phyloP scores from a whole-genome alignment of 1,140 invertebrate species.

The Theocolax elegans region DNA sequence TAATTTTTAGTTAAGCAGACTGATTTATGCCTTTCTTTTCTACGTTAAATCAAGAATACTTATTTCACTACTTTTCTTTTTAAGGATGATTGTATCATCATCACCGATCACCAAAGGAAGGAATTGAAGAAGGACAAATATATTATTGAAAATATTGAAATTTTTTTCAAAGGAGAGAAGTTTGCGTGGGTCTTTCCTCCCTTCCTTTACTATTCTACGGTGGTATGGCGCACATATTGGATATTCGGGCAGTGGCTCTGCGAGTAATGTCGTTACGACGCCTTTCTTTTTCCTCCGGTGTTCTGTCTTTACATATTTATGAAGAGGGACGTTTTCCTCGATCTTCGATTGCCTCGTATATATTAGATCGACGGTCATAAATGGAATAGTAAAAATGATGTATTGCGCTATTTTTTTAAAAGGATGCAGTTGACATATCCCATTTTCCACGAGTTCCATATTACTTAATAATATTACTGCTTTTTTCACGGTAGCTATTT shows the following conservation, averaged over 20 bases:
- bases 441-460: not conserved
- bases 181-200: not conserved
- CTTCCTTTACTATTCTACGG: not conserved
- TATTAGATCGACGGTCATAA: not conserved
- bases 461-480: too few species aligned
- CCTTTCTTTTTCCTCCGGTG: not conserved
- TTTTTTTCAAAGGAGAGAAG: not conserved
- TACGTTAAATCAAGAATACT: too few species aligned
- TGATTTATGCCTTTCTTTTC: too few species aligned
- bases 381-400: conserved; percentile 25
- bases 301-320: conserved; percentile 40
- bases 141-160: too few species aligned
- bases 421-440: not conserved
- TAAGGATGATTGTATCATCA: too few species aligned
- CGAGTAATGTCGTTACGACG: conserved; percentile 15
- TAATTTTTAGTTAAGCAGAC: too few species aligned
- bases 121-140: too few species aligned
- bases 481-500: not conserved
- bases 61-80: too few species aligned
- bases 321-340: conserved; percentile 12
- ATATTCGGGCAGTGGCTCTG: conserved; percentile 13
- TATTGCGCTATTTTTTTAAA: conserved; percentile 1
- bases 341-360: conserved; percentile 15
- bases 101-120: too few species aligned
- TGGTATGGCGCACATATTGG: not conserved